Base-by-base conservation (phyloP, 1,140 invertebrate species). In the Drosophila dunni region DNA sequence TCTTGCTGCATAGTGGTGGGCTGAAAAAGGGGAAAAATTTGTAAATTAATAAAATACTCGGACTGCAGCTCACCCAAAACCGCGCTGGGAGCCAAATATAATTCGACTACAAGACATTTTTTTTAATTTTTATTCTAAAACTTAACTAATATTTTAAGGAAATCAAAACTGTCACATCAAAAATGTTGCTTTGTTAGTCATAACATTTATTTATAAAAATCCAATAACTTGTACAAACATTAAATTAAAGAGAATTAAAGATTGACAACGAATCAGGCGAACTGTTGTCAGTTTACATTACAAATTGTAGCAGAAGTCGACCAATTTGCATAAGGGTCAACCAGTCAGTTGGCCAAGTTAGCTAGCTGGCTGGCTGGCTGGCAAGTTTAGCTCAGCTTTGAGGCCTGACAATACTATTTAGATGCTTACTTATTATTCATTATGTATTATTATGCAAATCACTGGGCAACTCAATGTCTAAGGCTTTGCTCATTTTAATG, bases 371-470 rank as follows among this genome's bases (percentile, higher is more conserved):
- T 56, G 7, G 20, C 34, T 56, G 17, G 17, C 17, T 20, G 53
- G 4, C 40, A 42, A 42, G 40, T 42, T 42, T 11, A 42, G 40
- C 40, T 13, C 40, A 56, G 40, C 33, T 42, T n/a, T 24, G 44
- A 9, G 34, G 34, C 11, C 40, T 44, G 45, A 62, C 56, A 58
- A 24, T 33, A 42, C 51, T 51, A 74, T 62, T 68, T 68, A 53
- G 58, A 24, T 65, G 50, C 58, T 69, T 79, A 57, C 71, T 86
- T 81, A 83, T 83, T 73, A 89, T 76, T 84, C 80, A 84, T 86
- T 84, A 70, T 72, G 80, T 86, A 82, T 89, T 88, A 88, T 84
- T 88, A 91, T 91, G 88, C 89, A 91, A 91, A 91, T 91, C 82
- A 79, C 75, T 60, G 42, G 44, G 29, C 63, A 50, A 60, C 42